Evolutionary conservation across 2,113 vertebrate species (phyloP), one percentile per base, ranked within the genome.

Genomic region (Psittacula cyanocephala): DNA sequence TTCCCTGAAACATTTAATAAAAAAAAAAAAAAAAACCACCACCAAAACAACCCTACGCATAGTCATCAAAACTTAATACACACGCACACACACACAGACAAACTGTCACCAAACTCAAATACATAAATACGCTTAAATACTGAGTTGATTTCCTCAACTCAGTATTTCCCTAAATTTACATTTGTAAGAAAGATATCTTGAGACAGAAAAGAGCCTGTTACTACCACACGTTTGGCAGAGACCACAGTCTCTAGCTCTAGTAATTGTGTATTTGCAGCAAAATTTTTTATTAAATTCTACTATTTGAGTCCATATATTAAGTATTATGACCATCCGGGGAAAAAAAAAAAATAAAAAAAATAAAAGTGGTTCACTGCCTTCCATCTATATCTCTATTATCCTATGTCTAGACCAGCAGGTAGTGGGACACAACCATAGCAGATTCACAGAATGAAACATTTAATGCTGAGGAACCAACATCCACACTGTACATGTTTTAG

Each of bases 11-110:
- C n/a, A n/a, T n/a, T n/a, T n/a, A n/a, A n/a, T n/a, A n/a, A 3
- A 55, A 27, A 15, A 39, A 28, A 28, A 10, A 16, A 9, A 27
- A 50, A 6, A 49, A 24, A 18, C 7, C 10, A 19, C 44, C 11
- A 57, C 33, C 33, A n/a, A n/a, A n/a, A 13, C 57, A n/a, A 22
- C 1, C 0, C 23, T 25, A 53, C 23, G 15, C 7, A 47, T 10
- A 9, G 15, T 49, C 41, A 69, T 65, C 11, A 29, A 25, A 33
- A 64, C 28, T 53, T 60, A 79, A 50, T 8, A 57, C 12, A 57
- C 55, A 57, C 31, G 31, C 52, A 31, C 11, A 43, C 14, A 43
- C 37, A 37, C 37, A 37, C 37, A 28, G 14, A 55, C 31, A 57
- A 33, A 57, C 12, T 41, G 28, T 44, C 50, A 75, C 17, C n/a